A percentile compares a stretch with the other conserved stretches of the same genome.
Conservation (phyloP, 1,140 invertebrate genomes). For the Macrosteles quadrilineatus region DNA sequence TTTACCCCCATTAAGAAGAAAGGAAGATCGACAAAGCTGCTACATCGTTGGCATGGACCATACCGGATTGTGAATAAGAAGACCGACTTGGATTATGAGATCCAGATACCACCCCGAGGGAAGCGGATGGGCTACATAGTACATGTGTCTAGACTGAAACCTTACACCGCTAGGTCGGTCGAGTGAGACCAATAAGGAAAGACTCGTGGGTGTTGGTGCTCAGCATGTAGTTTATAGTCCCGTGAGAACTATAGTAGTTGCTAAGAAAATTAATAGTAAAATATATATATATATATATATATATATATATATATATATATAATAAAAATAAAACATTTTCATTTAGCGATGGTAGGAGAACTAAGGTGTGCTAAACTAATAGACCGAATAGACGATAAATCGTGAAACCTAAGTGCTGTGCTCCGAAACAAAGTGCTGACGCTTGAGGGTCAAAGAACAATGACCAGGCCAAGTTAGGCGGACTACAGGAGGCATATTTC, state of each 20-base stretch:
- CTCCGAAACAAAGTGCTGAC: too few relatives aligned
- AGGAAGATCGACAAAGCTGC: not conserved
- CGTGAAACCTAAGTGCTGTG: too few relatives aligned
- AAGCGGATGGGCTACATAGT: not conserved
- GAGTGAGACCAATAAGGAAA: not conserved
- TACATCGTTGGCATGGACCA: constrained; percentile 7
- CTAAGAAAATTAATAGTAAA: not conserved
- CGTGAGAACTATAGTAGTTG: not conserved
- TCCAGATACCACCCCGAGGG: not conserved
- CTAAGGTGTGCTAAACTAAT: too few relatives aligned
- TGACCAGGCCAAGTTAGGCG: too few relatives aligned
- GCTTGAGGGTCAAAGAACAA: too few relatives aligned
- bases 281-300: too few relatives aligned
- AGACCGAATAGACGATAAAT: too few relatives aligned
- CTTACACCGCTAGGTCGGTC: not conserved
- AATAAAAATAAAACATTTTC: too few relatives aligned
- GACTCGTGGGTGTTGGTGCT: not conserved
- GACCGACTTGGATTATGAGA: not conserved
- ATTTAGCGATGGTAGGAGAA: too few relatives aligned
- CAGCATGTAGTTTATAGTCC: not conserved
- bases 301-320: too few relatives aligned
- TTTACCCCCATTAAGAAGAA: not conserved
- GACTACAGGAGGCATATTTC: too few relatives aligned
- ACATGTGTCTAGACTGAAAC: not conserved
- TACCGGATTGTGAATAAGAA: not conserved